Evolutionary conservation across 2,113 vertebrate species (phyloP), one percentile per base, ranked within the genome.

Genomic region (Copsychus sechellarum): DNA sequence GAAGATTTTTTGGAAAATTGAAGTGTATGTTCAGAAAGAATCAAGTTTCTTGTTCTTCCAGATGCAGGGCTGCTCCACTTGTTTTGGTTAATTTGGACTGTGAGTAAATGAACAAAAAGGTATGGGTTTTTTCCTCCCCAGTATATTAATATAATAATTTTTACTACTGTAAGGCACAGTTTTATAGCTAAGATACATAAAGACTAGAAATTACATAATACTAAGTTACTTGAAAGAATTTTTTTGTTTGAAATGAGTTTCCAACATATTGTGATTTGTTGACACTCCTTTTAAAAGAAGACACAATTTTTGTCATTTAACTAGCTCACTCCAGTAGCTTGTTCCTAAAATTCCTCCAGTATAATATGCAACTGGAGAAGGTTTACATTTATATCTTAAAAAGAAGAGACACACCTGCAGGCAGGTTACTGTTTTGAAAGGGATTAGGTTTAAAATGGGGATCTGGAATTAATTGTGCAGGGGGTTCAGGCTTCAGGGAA

Each of bases 381-480:
- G 91, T 93, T 94, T 70, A 34, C 28, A 64, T 87, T 85, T 82
- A 21, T 34, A 80, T 54, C 95, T 83, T 86, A 71, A 96, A 65
- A 95, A 96, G 84, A 84, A 87, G 89, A 80, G 88, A 91, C 96
- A 97, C 98, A 98, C 98, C 97, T 98, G 97, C 97, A 97, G 97
- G 93, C 95, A 97, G 97, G 97, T 97, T 97, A 95, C 78, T 97
- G 87, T 91, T 95, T 90, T 96, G 95, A 94, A 95, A 94, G 90
- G 96, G 97, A 98, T 98, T 98, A 98, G 80, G 84, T 97, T 98
- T 97, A 97, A 97, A 98, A 98, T 64, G 82, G 81, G 97, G 96
- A 96, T 98, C 96, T 97, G 96, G 97, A 98, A 97, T 98, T 98
- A 98, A 98, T 98, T 98, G 97, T 97, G 96, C 95, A 95, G 93